Evolutionary conservation across 1,140 invertebrate species (phyloP).

Genomic region (Formica selysi): DNA sequence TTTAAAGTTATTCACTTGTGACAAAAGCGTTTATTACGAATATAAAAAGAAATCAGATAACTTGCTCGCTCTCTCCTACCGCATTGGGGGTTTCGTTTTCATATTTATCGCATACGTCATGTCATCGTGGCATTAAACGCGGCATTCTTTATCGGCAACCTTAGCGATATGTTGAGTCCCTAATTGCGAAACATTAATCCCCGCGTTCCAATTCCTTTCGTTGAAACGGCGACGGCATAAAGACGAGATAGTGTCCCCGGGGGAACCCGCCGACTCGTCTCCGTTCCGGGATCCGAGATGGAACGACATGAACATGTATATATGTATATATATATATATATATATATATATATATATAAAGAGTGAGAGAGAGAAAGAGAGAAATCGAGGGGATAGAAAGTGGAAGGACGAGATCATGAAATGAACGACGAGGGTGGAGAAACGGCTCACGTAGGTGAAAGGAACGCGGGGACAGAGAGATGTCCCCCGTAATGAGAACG

Average conservation of each 20-base stretch:
- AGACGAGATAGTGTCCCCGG: constrained; percentile 34
- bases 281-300: constrained; percentile 15
- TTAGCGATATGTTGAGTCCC: constrained; percentile 30
- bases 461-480: constrained; percentile 6
- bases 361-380: neutral
- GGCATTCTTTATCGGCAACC: constrained; percentile 44
- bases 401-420: constrained; percentile 16
- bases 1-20: neutral
- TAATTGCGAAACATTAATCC: constrained; percentile 76
- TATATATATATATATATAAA: neutral
- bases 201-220: constrained; percentile 64
- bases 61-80: neutral
- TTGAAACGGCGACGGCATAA: constrained; percentile 45
- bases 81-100: neutral
- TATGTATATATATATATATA: neutral
- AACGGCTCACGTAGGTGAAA: constrained; percentile 56
- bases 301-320: constrained; percentile 27
- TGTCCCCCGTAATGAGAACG: constrained; percentile 47
- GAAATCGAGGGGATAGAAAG: constrained; percentile 1
- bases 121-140: neutral
- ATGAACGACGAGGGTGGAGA: constrained; percentile 23
- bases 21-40: neutral
- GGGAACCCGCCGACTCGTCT: constrained; percentile 45
- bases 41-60: neutral
- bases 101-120: neutral